These are phyloP conservation scores for Siderastrea radians DNA, from an alignment of 92 coral and sea anemone genomes.

Conservation along the genomic window DNA sequence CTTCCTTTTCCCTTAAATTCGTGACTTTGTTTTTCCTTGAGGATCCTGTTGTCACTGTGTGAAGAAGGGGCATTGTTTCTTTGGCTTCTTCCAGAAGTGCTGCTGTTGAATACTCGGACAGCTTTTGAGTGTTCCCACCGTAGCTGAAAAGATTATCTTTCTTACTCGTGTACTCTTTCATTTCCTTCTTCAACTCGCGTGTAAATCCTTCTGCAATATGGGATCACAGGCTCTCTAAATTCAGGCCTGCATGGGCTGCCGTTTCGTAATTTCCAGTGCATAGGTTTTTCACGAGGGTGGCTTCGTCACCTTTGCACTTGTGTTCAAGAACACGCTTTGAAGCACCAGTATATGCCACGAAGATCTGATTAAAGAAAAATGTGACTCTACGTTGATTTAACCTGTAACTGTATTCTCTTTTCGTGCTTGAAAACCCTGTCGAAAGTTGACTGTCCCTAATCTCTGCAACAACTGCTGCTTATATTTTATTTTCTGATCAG, in stretches of 20 bases:
- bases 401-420: not conserved
- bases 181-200: not conserved
- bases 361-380: not conserved
- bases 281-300: slow-evolving; percentile 4
- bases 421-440: no score
- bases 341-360: not conserved
- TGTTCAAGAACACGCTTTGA: not conserved
- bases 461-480: no score
- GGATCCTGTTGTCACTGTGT: not conserved
- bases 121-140: not conserved
- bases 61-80: slow-evolving; percentile 2
- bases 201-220: slow-evolving; percentile 5
- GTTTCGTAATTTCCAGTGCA: not conserved
- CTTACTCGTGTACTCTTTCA: not conserved
- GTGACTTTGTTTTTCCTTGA: not conserved
- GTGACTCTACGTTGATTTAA: not conserved
- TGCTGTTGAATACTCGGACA: not conserved
- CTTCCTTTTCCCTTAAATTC: not conserved
- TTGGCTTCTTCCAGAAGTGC: not conserved
- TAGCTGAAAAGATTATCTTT: not conserved
- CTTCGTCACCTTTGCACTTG: not conserved
- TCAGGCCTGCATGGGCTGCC: slow-evolving; percentile 37
- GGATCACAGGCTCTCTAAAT: not conserved
- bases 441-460: no score
- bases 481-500: no score